Conservation (phyloP, 2,797 vertebrate genomes). For the Sebastolobus alascanus region DNA sequence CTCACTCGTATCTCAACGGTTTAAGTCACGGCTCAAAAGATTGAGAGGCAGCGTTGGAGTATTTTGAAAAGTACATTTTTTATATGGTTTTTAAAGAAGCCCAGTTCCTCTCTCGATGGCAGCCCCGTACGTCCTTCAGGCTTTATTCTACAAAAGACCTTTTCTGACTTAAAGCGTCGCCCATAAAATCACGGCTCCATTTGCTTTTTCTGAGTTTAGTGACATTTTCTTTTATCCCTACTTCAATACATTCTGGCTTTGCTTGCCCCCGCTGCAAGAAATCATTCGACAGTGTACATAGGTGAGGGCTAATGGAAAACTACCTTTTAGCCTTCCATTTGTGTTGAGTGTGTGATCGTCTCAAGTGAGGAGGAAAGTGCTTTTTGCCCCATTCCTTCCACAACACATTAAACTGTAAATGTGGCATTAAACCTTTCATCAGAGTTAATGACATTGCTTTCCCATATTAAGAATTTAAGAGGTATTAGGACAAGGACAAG, state of each 20-base stretch:
- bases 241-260: slow-evolving; percentile 41
- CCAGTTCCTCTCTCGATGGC: neutral
- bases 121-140: slow-evolving; percentile 23
- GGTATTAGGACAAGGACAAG: slow-evolving; percentile 60
- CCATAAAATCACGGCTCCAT: slow-evolving; percentile 41
- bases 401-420: slow-evolving; percentile 73
- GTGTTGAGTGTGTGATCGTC: slow-evolving; percentile 43
- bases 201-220: slow-evolving; percentile 54
- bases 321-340: slow-evolving; percentile 53
- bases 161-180: slow-evolving; percentile 32
- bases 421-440: slow-evolving; percentile 69
- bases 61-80: slow-evolving; percentile 32
- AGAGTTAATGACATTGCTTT: slow-evolving; percentile 63
- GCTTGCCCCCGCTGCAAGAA: slow-evolving; percentile 30
- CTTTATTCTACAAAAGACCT: slow-evolving; percentile 42
- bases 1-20: slow-evolving; percentile 4
- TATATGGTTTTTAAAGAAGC: neutral
- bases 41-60: neutral
- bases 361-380: slow-evolving; percentile 40
- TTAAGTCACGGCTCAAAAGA: slow-evolving; percentile 22
- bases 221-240: slow-evolving; percentile 64
- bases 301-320: slow-evolving; percentile 56
- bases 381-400: slow-evolving; percentile 43
- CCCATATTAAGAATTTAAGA: slow-evolving; percentile 64
- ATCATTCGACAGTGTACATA: slow-evolving; percentile 35